Evolutionary conservation across 2,888 invertebrate genomes (phyloP).

Genomic region (Stenodema calcarata): DNA sequence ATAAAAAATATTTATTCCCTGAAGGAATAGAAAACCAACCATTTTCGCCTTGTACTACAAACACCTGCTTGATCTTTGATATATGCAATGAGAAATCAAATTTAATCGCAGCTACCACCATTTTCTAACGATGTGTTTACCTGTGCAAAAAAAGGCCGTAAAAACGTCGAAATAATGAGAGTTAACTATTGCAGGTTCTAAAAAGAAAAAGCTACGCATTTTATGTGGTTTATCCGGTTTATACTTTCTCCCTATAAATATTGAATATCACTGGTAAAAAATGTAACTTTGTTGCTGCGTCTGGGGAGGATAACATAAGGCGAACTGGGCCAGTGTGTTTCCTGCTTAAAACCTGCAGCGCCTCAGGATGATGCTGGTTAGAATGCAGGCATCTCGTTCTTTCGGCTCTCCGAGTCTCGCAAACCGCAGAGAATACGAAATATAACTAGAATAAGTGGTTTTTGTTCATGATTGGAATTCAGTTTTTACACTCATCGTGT

Average conservation of each 20-base stretch:
- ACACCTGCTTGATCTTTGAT: not conserved
- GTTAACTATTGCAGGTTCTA: too few species aligned
- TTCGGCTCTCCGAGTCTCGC: not conserved
- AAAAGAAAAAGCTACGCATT: not conserved
- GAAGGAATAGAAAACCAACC: not conserved
- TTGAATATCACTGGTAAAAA: not conserved
- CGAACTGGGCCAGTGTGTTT: not conserved
- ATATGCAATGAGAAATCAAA: not conserved
- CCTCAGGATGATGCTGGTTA: not conserved
- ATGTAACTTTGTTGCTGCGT: not conserved
- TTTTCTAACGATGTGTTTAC: not conserved
- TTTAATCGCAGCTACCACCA: not conserved
- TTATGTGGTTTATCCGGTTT: not conserved
- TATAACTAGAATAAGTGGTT: not conserved
- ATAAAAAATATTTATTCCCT: not conserved
- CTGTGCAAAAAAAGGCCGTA: not conserved
- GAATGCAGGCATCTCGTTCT: not conserved
- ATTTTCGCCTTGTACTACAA: not conserved
- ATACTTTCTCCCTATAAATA: not conserved
- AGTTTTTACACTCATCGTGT: too few species aligned
- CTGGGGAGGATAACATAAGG: not conserved
- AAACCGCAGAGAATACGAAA: not conserved
- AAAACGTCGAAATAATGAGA: not conserved
- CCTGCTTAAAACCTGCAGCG: not conserved
- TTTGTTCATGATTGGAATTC: too few species aligned